Conservation (phyloP, 2,113 vertebrate species). For the Neogale vison region DNA sequence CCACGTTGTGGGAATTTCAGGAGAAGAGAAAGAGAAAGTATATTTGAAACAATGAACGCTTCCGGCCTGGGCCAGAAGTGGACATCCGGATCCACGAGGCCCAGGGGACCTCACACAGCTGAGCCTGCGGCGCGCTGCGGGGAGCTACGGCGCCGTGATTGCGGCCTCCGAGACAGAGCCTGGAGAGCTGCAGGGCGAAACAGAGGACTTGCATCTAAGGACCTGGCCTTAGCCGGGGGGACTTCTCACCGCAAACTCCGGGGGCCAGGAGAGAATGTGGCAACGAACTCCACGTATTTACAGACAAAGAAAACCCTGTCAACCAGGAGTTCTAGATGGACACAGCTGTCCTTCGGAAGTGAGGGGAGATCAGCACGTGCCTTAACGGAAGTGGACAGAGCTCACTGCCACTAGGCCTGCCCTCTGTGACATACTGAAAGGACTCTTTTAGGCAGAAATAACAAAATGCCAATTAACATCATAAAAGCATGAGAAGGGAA, state of each 20-base stretch:
- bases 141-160: no score
- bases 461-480: background rate
- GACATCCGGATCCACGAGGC: background rate
- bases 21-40: background rate
- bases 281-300: no score
- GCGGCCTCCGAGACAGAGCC: no score
- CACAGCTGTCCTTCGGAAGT: background rate
- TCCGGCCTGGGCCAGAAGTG: background rate
- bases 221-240: no score
- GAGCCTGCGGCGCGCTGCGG: no score
- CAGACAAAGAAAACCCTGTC: no score
- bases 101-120: no score
- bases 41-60: background rate
- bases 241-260: no score
- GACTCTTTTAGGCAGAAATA: background rate
- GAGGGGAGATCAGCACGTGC: background rate
- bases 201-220: no score
- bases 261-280: no score
- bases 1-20: background rate
- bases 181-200: no score
- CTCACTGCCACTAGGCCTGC: background rate
- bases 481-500: background rate
- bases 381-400: background rate
- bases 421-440: background rate
- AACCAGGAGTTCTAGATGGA: no score